Evolutionary conservation across 2,888 invertebrate species (phyloP).

Genomic region (Ophion costatus): DNA sequence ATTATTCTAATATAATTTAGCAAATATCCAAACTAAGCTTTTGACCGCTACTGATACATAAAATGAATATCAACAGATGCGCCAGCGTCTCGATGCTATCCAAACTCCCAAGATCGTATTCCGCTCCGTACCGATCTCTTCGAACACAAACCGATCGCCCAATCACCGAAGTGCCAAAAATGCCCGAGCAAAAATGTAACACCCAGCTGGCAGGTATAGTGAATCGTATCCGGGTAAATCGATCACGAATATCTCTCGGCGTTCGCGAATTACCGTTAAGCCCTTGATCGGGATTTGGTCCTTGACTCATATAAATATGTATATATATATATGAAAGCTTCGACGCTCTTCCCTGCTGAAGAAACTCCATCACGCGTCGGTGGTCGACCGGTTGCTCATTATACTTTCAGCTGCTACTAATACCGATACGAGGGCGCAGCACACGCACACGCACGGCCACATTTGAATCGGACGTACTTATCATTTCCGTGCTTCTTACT

Average conservation of each 20-base stretch:
- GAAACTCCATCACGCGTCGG: slow-evolving; percentile 54
- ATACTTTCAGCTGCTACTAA: slow-evolving; percentile 38
- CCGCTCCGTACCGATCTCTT: too few species aligned
- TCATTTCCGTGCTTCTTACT: too few species aligned
- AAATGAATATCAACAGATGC: too few species aligned
- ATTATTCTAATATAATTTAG: too few species aligned
- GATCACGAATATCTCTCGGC: slow-evolving; percentile 77
- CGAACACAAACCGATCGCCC: too few species aligned
- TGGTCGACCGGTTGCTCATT: slow-evolving; percentile 53
- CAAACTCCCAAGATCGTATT: too few species aligned
- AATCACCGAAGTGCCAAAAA: not conserved
- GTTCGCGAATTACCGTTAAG: slow-evolving; percentile 81
- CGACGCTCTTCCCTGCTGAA: slow-evolving; percentile 19
- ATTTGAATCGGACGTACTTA: too few species aligned
- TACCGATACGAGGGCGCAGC: slow-evolving; percentile 3
- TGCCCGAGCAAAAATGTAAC: not conserved
- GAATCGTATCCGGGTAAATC: slow-evolving; percentile 73
- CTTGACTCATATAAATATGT: slow-evolving; percentile 13
- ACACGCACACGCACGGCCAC: not conserved
- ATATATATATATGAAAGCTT: not conserved
- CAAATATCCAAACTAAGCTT: too few species aligned
- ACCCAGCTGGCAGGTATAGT: slow-evolving; percentile 63
- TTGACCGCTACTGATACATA: too few species aligned
- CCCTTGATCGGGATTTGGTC: slow-evolving; percentile 82
- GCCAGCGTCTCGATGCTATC: too few species aligned